Conservation (phyloP, 2,113 vertebrate species). For the Poicephalus gulielmi region DNA sequence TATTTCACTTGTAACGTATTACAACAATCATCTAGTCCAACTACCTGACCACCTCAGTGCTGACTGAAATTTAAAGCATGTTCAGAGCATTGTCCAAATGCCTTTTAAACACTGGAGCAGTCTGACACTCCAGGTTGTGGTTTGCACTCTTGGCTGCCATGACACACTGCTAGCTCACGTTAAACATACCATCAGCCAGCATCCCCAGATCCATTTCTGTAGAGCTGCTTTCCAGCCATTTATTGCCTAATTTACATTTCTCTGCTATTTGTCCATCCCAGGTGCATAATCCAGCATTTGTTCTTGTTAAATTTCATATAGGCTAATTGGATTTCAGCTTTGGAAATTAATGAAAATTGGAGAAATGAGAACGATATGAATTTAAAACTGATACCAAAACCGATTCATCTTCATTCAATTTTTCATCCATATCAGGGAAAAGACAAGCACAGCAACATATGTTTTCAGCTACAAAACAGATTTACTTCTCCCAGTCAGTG, state of each 20-base stretch:
- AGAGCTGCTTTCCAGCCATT: not conserved
- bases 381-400: not conserved
- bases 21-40: accelerated
- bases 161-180: not conserved
- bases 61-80: not conserved
- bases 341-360: not conserved
- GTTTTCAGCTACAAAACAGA: not conserved
- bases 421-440: not conserved
- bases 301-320: not conserved
- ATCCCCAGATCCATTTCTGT: not conserved
- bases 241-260: not conserved
- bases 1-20: not conserved
- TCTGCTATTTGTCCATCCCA: not conserved
- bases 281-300: not conserved
- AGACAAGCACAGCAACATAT: not conserved
- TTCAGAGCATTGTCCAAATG: not conserved
- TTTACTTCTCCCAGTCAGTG: not conserved
- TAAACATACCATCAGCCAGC: not conserved
- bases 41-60: not conserved
- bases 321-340: accelerated
- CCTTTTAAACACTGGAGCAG: not conserved
- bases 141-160: not conserved
- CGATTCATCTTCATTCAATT: not conserved
- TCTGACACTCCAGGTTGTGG: not conserved
- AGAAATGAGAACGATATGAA: not conserved